Conservation (phyloP, 2,113 vertebrate genomes). For the Sorex araneus region DNA sequence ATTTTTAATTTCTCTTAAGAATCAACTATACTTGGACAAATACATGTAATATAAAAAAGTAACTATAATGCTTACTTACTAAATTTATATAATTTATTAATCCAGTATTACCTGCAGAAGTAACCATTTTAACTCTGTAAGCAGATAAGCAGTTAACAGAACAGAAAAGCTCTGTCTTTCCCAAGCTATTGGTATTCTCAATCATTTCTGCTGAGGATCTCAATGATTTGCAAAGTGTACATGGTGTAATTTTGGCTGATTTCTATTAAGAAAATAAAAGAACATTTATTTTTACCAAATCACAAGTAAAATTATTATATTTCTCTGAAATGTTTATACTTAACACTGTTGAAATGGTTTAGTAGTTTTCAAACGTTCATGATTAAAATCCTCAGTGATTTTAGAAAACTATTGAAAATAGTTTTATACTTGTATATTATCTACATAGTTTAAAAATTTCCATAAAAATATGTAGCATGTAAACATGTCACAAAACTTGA, state of each 20-base stretch:
- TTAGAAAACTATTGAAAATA: constrained; percentile 21
- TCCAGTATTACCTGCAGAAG: constrained; percentile 92
- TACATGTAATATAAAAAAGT: constrained; percentile 64
- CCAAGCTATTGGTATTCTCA: constrained; percentile 91
- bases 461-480: background rate
- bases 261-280: constrained; percentile 91
- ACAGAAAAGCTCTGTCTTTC: constrained; percentile 96
- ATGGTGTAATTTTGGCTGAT: constrained; percentile 92
- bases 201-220: constrained; percentile 93
- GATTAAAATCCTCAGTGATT: constrained; percentile 66
- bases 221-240: constrained; percentile 93
- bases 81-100: constrained; percentile 74
- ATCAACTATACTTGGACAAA: constrained; percentile 39
- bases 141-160: constrained; percentile 96
- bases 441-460: constrained; percentile 32
- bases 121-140: constrained; percentile 95
- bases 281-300: constrained; percentile 72
- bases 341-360: constrained; percentile 65
- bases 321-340: constrained; percentile 73
- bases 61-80: constrained; percentile 53
- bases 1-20: constrained; percentile 62
- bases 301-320: constrained; percentile 66
- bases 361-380: constrained; percentile 62
- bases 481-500: background rate
- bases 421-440: background rate